These are phyloP conservation scores for Lithobates sylvaticus DNA, from an alignment of 2,797 vertebrate genomes.

Conservation along the genomic window DNA sequence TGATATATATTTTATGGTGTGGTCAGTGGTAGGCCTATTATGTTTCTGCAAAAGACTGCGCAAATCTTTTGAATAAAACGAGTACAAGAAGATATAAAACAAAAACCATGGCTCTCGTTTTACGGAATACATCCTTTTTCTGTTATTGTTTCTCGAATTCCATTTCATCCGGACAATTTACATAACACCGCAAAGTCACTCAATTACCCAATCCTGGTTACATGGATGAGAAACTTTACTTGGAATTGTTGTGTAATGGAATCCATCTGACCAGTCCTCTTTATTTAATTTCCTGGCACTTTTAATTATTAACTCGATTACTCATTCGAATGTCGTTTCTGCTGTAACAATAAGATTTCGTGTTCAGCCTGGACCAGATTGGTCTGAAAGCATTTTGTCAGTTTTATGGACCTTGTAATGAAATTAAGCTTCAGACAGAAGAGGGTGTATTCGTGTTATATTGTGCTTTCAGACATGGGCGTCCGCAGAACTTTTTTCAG, in stretches of 20 bases:
- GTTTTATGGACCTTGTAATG: constrained; percentile 67
- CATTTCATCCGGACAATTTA: not conserved
- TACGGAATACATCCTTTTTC: not conserved
- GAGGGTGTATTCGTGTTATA: constrained; percentile 16
- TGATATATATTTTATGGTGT: too few species aligned
- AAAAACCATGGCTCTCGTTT: not conserved
- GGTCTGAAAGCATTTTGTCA: constrained; percentile 58
- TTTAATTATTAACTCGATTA: constrained; percentile 68
- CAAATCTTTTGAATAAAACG: too few species aligned
- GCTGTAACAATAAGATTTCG: constrained; percentile 65
- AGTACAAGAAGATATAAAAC: too few species aligned
- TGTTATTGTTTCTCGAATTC: not conserved
- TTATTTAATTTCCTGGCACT: constrained; percentile 63
- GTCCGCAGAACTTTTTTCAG: too few species aligned
- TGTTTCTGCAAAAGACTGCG: too few species aligned
- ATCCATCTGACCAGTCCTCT: constrained; percentile 64
- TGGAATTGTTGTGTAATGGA: constrained; percentile 59
- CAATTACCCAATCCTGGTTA: constrained; percentile 12
- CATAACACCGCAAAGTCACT: not conserved
- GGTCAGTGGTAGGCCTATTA: too few species aligned
- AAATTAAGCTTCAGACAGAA: constrained; percentile 19
- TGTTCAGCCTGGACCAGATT: constrained; percentile 59
- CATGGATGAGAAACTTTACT: constrained; percentile 19
- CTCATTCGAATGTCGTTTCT: constrained; percentile 69
- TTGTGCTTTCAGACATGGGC: not conserved